Evolutionary conservation across 2,797 vertebrate genomes (phyloP), one percentile per base, ranked within the genome.

Genomic region (Argyrosomus regius): DNA sequence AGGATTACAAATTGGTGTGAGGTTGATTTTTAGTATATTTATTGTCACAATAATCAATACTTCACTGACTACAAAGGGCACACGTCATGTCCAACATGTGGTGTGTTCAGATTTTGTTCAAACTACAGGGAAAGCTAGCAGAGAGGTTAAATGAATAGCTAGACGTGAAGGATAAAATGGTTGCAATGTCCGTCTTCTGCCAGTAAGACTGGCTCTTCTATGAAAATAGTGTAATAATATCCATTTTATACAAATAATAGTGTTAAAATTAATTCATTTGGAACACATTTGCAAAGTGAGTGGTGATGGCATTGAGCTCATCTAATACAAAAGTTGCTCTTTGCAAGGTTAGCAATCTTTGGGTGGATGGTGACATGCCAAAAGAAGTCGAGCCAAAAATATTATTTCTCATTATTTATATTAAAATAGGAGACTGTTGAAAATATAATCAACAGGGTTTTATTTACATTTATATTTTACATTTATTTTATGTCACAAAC

Each of bases 301-400:
- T 52, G 31, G 45, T 39, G 45, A 65, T 45, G 39, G 45, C 7
- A 18, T 18, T 6, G 1, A 53, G 24, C 16, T 66, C n/a, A 58
- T 66, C 24, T 28, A 60, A 76, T 39, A 75, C 35, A 53, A 41
- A 39, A 16, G n/a, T 52, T 63, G 18, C 16, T 24, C 3, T 62
- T 46, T 65, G 16, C 17, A 39, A 46, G 45, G 39, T 13, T n/a
- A 35, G 10, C 22, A 16, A 10, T 20, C 24, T 46, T 52, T 26
- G 6, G n/a, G 59, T 70, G 16, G 45, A 43, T 28, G 20, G 52
- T 22, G 14, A 73, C n/a, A 43, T 17, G 4, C 17, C 18, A 2
- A 75, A 49, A 35, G 31, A 68, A 45, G 35, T 39, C 35, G 0
- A 39, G 35, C 35, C 35, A 39, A 39, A 39, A 39, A 39, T 39